These are phyloP conservation scores for Gambusia yucatana DNA, from an alignment of 2,797 vertebrate genomes.

Conservation along the genomic window DNA sequence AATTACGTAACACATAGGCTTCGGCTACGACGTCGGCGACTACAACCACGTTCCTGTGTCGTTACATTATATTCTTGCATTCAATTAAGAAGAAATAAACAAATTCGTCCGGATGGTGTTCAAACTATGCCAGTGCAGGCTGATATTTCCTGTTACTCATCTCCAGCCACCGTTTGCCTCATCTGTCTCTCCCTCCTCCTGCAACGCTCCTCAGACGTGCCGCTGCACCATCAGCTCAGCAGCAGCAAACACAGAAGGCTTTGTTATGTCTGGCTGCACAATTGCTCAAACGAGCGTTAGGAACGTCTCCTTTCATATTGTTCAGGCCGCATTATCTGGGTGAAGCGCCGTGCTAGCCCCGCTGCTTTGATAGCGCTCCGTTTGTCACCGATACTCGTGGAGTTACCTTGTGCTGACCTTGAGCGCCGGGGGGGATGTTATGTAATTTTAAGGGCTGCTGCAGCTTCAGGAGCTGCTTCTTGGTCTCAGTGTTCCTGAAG, in stretches of 20 bases:
- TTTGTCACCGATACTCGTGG: conserved; percentile 14
- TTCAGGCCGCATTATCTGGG: conserved; percentile 9
- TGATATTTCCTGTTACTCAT: conserved; percentile 9
- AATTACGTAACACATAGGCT: not conserved
- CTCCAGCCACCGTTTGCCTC: conserved; percentile 11
- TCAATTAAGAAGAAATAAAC: conserved; percentile 10
- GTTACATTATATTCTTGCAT: conserved; percentile 13
- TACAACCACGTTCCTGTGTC: not conserved
- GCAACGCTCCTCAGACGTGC: not conserved
- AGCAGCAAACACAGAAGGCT: conserved; percentile 19
- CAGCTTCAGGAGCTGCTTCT: conserved; percentile 53
- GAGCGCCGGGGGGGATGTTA: conserved; percentile 50
- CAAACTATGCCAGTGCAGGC: conserved; percentile 17
- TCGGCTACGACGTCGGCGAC: not conserved
- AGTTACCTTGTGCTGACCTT: conserved; percentile 69
- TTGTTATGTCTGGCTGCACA: conserved; percentile 21
- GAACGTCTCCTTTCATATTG: conserved; percentile 6
- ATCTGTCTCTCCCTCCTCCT: conserved; percentile 1
- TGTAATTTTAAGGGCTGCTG: conserved; percentile 52
- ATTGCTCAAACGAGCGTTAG: conserved; percentile 21
- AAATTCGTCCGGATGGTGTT: conserved; percentile 22
- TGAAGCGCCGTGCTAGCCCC: conserved; percentile 7
- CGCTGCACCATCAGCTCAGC: conserved; percentile 28
- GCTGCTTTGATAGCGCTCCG: conserved; percentile 24
- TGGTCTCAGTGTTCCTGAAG: conserved; percentile 51